A percentile compares a stretch with the other conserved stretches of the same genome.
Evolutionary conservation across 2,113 vertebrate genomes (phyloP).

Genomic region (Pongo pygmaeus): DNA sequence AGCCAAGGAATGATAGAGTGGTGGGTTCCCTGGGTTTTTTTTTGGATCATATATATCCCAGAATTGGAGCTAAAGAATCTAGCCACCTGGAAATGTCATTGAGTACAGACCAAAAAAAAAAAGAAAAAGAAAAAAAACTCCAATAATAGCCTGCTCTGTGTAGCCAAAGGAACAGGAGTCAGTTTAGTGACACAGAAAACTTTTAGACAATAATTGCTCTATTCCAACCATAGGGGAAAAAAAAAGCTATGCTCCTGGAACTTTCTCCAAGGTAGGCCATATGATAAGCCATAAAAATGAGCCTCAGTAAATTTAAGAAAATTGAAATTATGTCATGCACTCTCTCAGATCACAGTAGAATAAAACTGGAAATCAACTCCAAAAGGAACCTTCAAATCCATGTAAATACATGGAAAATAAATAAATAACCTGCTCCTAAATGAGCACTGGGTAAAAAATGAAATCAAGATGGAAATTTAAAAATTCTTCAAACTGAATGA

Average conservation of each 20-base stretch:
- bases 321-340: too few relatives aligned
- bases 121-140: background rate
- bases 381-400: too few relatives aligned
- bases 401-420: too few relatives aligned
- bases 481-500: too few relatives aligned
- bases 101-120: background rate
- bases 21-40: background rate
- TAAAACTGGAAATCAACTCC: too few relatives aligned
- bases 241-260: background rate
- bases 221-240: background rate
- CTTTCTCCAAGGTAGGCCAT: too few relatives aligned
- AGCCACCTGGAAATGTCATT: background rate
- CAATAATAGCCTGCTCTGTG: background rate
- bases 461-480: too few relatives aligned
- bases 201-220: background rate
- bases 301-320: too few relatives aligned
- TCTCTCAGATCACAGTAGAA: too few relatives aligned
- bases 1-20: background rate
- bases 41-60: background rate
- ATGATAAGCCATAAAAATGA: too few relatives aligned
- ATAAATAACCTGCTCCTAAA: too few relatives aligned
- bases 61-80: background rate
- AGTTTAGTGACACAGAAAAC: background rate
- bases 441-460: too few relatives aligned
- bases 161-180: background rate